Base-by-base conservation (phyloP, 2,113 vertebrate genomes). In the Grammomys surdaster region DNA sequence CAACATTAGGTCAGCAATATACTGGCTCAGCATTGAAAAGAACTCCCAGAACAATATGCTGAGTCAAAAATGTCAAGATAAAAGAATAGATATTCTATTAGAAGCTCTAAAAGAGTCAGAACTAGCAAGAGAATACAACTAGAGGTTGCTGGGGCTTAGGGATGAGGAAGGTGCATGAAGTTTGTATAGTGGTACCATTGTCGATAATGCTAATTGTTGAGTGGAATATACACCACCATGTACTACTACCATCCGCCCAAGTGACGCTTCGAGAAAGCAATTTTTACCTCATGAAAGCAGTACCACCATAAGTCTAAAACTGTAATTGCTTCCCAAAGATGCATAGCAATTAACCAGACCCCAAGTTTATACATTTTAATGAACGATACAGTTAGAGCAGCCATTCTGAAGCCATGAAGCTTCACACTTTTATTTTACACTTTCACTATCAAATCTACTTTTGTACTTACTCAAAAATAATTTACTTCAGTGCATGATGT, bases 31-130 rank as follows among this genome's bases (percentile, higher is more conserved):
- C 31, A 84, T 56, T 56, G 19, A 75, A 92, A 91, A 94, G 36
- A 33, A 70, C n/a, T 56, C 90, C 89, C 88, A 85, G 81, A 63
- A 56, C 24, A 60, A 77, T 22, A 31, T 5, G 36, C 28, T 31
- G 48, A 90, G 28, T 92, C 28, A 90, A 84, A 72, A 16, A 85
- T 78, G 19, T 63, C 81, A 82, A n/a, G 67, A 69, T 16, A 85
- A 58, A 93, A 81, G 20, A 17, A n/a, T 54, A 0, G 40, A 43
- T 28, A 75, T 75, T 69, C 36, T 60, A 63, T 85, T 69, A 36
- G 28, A 95, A 81, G 46, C 6, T 90, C 70, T 76, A 58, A 28
- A 87, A 82, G 85, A 82, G 51, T 54, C 72, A 75, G 51, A 93
- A 75, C 7, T 67, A 82, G n/a, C 9, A 36, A 85, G 3, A 33